Evolutionary conservation across 2,888 invertebrate species (phyloP).

Genomic region (Drosophila anceps): DNA sequence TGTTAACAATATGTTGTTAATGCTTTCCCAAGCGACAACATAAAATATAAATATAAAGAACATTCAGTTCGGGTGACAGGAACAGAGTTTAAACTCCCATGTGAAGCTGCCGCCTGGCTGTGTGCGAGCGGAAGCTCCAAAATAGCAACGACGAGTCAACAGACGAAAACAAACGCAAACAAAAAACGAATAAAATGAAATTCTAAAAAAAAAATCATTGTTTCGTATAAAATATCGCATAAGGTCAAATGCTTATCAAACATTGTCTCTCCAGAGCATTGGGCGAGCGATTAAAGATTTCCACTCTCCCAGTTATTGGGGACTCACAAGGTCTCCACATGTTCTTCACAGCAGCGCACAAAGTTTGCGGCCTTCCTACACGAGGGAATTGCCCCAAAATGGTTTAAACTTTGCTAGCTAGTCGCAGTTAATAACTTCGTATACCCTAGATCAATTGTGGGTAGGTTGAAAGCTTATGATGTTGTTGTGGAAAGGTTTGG

Average conservation of each 20-base stretch:
- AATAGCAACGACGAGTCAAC: constrained; percentile 63
- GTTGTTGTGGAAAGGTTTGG: background rate
- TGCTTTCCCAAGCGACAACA: background rate
- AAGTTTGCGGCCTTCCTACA: constrained; percentile 42
- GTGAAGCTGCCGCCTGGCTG: constrained; percentile 18
- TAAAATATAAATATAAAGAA: background rate
- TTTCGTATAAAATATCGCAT: constrained; percentile 19
- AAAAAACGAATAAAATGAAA: constrained; percentile 25
- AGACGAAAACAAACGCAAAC: constrained; percentile 46
- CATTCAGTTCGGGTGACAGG: background rate
- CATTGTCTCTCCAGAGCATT: constrained; percentile 71
- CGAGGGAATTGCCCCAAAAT: constrained; percentile 41
- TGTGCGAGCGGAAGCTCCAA: constrained; percentile 58
- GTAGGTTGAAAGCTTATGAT: background rate
- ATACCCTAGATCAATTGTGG: background rate
- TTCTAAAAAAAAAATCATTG: background rate
- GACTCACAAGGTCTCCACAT: constrained; percentile 9
- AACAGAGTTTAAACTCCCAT: constrained; percentile 44
- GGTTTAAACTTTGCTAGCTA: constrained; percentile 34
- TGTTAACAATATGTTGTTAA: constrained; percentile 12
- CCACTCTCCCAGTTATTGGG: constrained; percentile 29
- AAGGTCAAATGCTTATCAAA: constrained; percentile 74
- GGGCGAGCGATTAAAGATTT: constrained; percentile 76
- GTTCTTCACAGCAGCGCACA: constrained; percentile 39
- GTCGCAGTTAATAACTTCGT: constrained; percentile 23